A percentile compares a stretch with the other conserved stretches of the same genome.
Conservation (phyloP, 2,888 invertebrate genomes). For the Pantelozetes paolii region DNA sequence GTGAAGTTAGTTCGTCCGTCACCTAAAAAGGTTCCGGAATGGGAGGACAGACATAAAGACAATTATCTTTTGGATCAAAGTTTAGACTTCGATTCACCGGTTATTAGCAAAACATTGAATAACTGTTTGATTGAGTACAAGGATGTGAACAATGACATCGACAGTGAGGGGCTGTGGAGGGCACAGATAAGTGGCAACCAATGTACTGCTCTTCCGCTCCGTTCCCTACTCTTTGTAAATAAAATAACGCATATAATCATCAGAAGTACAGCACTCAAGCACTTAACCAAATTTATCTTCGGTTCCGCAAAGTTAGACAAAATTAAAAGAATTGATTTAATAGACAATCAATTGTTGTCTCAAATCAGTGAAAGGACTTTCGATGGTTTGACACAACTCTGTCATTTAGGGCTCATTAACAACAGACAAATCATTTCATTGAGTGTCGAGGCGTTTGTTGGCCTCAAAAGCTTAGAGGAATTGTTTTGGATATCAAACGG, state of each 20-base stretch:
- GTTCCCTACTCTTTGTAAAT: not conserved
- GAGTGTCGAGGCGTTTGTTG: slow-evolving; percentile 36
- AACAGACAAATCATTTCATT: slow-evolving; percentile 16
- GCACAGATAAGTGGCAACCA: slow-evolving; percentile 15
- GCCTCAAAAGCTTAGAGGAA: slow-evolving; percentile 38
- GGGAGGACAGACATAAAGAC: slow-evolving; percentile 31
- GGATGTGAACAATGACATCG: slow-evolving; percentile 19
- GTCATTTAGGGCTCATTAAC: slow-evolving; percentile 29
- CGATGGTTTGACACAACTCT: slow-evolving; percentile 35
- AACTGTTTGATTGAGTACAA: slow-evolving; percentile 40
- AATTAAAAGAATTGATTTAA: slow-evolving; percentile 35
- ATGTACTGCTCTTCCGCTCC: not conserved
- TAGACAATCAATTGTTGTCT: slow-evolving; percentile 27
- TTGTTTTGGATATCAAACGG: slow-evolving; percentile 39
- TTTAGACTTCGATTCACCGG: slow-evolving; percentile 43
- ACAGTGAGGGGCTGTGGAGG: not conserved
- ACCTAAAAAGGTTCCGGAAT: slow-evolving; percentile 29
- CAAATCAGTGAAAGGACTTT: slow-evolving; percentile 28
- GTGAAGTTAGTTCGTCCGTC: slow-evolving; percentile 38
- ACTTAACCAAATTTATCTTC: slow-evolving; percentile 37
- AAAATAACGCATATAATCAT: slow-evolving; percentile 41
- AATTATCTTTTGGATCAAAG: slow-evolving; percentile 35
- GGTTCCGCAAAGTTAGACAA: slow-evolving; percentile 16
- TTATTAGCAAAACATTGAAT: slow-evolving; percentile 15
- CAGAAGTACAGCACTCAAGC: slow-evolving; percentile 12